Conservation (phyloP, 2,797 vertebrate species). For the Cossypha dichroa region DNA sequence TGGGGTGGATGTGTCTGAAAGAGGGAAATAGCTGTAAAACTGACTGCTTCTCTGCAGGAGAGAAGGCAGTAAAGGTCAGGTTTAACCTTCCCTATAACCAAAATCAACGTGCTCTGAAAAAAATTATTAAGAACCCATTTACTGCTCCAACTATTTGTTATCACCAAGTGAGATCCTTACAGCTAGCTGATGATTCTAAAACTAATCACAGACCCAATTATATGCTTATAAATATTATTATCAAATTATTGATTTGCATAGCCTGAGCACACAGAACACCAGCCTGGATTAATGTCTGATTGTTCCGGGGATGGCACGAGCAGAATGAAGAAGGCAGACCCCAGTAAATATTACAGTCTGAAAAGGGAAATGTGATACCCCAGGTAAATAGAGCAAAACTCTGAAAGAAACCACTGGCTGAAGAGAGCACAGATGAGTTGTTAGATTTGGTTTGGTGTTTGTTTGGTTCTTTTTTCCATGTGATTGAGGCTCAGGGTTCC, state of each 20-base stretch:
- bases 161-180: background rate
- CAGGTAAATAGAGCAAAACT: background rate
- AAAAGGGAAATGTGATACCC: background rate
- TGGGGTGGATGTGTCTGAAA: background rate
- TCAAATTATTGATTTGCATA: conserved; percentile 40
- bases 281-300: background rate
- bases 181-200: background rate
- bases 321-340: background rate
- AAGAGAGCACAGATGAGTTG: background rate
- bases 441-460: background rate
- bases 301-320: background rate
- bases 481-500: background rate
- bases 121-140: background rate
- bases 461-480: background rate
- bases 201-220: background rate
- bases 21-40: background rate
- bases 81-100: background rate
- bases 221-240: conserved; percentile 13
- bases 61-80: background rate
- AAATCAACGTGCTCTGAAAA: background rate
- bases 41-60: background rate
- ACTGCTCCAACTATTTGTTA: background rate
- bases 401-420: background rate
- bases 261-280: background rate
- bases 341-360: background rate